These are phyloP conservation scores for Acronicta psi DNA, from an alignment of 2,888 invertebrate species.

Conservation along the genomic window DNA sequence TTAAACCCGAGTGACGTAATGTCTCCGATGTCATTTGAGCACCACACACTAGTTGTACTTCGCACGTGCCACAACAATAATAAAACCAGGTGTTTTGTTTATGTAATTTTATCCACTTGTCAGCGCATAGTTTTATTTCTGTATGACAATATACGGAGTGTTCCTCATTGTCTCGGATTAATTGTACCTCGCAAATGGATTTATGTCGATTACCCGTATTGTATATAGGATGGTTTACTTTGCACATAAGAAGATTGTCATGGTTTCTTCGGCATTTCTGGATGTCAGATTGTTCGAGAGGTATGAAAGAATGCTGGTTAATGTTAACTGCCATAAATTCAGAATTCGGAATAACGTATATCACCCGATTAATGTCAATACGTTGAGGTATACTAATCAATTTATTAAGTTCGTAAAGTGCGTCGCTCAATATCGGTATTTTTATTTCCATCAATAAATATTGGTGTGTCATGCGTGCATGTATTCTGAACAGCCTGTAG, in stretches of 20 bases:
- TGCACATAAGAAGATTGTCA: constrained; percentile 1
- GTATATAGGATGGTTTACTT: constrained; percentile 1
- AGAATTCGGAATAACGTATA: constrained; percentile 7
- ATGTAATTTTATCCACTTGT: constrained; percentile 1
- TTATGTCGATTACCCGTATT: constrained; percentile 1
- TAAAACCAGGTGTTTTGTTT: constrained; percentile 1
- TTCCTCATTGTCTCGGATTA: not conserved
- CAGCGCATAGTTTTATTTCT: not conserved
- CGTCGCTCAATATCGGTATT: not conserved
- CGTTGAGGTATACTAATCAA: constrained; percentile 10
- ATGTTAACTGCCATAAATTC: constrained; percentile 3
- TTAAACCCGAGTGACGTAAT: constrained; percentile 6
- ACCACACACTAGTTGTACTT: not conserved
- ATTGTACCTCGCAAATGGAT: not conserved
- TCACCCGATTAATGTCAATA: constrained; percentile 5
- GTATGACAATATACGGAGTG: constrained; percentile 1
- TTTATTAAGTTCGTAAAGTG: constrained; percentile 3
- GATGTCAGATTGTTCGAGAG: constrained; percentile 1
- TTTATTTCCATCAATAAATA: not conserved
- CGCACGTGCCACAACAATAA: not conserved
- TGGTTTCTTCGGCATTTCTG: not conserved
- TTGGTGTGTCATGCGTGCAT: not conserved
- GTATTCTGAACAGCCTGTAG: constrained; percentile 4
- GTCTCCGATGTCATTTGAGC: constrained; percentile 1
- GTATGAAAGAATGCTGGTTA: constrained; percentile 4